Evolutionary conservation across 2,113 vertebrate genomes (phyloP).

Genomic region (Falcunculus frontatus): DNA sequence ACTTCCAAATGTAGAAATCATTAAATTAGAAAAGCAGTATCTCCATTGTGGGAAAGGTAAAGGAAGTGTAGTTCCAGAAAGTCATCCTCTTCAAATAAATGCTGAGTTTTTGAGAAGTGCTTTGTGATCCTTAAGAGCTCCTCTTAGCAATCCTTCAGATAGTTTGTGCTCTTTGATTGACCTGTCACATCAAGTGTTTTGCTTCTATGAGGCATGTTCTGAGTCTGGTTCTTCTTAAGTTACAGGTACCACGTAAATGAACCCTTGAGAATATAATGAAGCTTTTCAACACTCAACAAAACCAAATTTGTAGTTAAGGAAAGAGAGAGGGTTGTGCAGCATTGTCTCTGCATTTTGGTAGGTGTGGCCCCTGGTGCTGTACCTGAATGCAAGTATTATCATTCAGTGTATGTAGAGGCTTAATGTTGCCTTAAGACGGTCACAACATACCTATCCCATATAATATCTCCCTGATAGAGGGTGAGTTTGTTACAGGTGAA

Average conservation of each 20-base stretch:
- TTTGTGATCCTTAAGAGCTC: neutral
- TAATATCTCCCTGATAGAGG: neutral
- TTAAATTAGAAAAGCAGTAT: neutral
- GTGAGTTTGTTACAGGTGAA: neutral
- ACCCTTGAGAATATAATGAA: neutral
- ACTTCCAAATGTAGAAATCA: neutral
- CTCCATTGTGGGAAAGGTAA: neutral
- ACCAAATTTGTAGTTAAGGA: neutral
- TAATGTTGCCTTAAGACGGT: neutral
- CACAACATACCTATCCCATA: neutral
- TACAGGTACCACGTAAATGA: neutral
- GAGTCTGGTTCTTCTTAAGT: neutral
- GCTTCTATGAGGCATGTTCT: neutral
- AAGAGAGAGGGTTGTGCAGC: neutral
- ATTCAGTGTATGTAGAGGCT: fast-evolving
- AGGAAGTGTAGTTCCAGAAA: neutral
- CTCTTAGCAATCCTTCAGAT: neutral
- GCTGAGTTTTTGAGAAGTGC: neutral
- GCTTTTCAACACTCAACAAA: neutral
- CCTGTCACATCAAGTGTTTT: neutral
- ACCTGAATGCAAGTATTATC: neutral
- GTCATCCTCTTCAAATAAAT: neutral
- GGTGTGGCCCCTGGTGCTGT: neutral
- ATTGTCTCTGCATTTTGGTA: neutral
- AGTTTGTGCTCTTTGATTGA: neutral